Conservation (phyloP, 2,113 vertebrate species). For the Ptilorrhoa leucosticta region DNA sequence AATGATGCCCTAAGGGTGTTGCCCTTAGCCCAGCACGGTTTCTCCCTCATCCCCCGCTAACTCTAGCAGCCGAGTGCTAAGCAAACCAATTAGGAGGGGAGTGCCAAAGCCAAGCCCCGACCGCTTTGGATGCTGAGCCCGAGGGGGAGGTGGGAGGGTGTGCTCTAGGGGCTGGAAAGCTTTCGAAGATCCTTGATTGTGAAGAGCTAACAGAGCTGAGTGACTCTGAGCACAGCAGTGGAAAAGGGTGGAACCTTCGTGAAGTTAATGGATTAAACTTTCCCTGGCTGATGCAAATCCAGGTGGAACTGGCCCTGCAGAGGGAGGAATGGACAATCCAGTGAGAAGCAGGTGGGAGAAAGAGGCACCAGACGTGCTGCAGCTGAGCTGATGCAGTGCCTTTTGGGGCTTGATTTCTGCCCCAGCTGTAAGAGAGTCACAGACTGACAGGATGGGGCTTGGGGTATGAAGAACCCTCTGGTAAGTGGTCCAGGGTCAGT, state of each 20-base stretch:
- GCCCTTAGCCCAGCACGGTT: neutral
- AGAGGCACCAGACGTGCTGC: neutral
- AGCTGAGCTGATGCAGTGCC: neutral
- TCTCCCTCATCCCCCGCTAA: neutral
- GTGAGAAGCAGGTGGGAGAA: neutral
- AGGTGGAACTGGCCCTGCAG: neutral
- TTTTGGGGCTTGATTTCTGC: neutral
- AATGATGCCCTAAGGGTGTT: neutral
- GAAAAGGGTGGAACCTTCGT: neutral
- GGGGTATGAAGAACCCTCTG: neutral
- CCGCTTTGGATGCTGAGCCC: accelerated
- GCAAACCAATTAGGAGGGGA: neutral
- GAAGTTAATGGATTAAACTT: neutral
- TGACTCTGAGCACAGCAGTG: neutral
- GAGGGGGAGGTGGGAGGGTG: neutral
- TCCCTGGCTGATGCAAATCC: neutral
- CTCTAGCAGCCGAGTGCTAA: neutral
- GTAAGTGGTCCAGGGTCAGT: accelerated
- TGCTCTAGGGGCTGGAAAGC: neutral
- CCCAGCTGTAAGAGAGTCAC: neutral
- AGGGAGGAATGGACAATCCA: neutral
- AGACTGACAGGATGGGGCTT: neutral
- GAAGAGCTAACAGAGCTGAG: neutral
- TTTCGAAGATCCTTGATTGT: neutral
- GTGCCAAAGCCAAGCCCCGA: neutral